Base-by-base conservation (phyloP, 2,888 invertebrate genomes). In the Clepsis dumicolana region DNA sequence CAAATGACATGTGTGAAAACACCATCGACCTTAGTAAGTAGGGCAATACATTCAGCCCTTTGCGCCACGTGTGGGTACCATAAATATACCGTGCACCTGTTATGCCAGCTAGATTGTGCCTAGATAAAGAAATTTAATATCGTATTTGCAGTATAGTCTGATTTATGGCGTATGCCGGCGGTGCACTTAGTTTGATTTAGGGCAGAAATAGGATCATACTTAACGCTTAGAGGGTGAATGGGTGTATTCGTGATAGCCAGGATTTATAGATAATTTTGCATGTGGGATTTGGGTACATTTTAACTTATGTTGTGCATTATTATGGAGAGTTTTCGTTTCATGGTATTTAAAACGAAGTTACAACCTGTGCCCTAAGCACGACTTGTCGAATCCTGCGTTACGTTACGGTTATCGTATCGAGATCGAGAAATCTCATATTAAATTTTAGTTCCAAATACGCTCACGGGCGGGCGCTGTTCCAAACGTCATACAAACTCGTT, bases 61-160 rank as follows among this genome's bases (percentile, higher is more conserved):
- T 27, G 24, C 62, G 21, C 53, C 63, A 62, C 27, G 52, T 68
- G 60, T 44, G 63, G 59, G 25, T 12, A 52, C 32, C 63, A 52
- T 68, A 62, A 62, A 68, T 68, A 62, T 63, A 32, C 50, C 32
- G 29, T 18, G 59, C 68, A 68, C 68, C 68, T 68, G 68, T 53
- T 64, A 63, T 50, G 56, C 56, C 56, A 32, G 62, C 64, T 64
- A 63, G 63, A 68, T 68, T 64, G 53, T 62, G 64, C 63, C 63
- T 68, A 64, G 68, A 68, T 68, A 68, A 68, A 68, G 68, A 68
- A 68, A 68, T 68, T 64, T 68, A 68, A 68, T 68, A 68, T 68
- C 68, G 64, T 53, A 68, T 68, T 68, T 64, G 59, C 68, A 64
- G 63, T 52, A n/a, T 52, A 57, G 16, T 63, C 57, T 68, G 68